Conservation (phyloP, 2,113 vertebrate genomes). For the Felis catus region F.catus_Fca126_mat1.0 CM031420.1:13322001-13322500, state of each 20-base stretch:
- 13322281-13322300: neutral
- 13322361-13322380: neutral
- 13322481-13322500: neutral
- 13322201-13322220: neutral
- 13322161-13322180: neutral
- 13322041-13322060: neutral
- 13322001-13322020: neutral
- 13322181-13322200: neutral
- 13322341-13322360: neutral
- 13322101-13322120: neutral
- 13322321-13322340: neutral
- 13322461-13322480: neutral
- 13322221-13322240: neutral
- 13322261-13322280: accelerated
- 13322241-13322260: neutral
- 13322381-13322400: neutral
- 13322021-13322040: neutral
- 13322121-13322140: neutral
- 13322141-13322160: neutral
- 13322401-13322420: neutral
- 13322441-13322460: neutral
- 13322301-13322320: neutral
- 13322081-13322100: neutral
- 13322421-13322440: neutral
- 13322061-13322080: neutral